Percentiles rank a stretch among this genome's conserved stretches.
phyloP scores from a whole-genome alignment of 2,797 vertebrate genomes.

The Zalophus californianus region DNA sequence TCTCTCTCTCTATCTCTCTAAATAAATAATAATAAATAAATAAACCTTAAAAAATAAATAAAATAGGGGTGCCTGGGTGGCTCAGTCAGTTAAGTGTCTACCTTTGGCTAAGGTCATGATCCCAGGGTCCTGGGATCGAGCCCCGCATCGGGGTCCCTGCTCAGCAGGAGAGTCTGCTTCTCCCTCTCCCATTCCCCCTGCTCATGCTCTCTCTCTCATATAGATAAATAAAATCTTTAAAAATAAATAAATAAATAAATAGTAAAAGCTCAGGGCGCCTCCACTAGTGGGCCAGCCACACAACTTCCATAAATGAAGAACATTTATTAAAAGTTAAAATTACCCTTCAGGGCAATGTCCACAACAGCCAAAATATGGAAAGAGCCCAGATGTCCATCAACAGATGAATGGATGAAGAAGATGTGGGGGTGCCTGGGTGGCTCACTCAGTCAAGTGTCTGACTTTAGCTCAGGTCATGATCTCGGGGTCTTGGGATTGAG shows the following conservation, averaged over 20 bases:
- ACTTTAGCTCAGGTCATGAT: too few species aligned
- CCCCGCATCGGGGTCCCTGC: background rate
- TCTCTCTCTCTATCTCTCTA: background rate
- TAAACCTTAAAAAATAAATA: background rate
- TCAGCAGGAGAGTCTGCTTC: background rate
- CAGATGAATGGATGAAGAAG: background rate
- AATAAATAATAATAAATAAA: background rate
- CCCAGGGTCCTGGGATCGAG: background rate
- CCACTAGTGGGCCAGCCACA: background rate
- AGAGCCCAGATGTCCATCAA: background rate
- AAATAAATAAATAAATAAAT: background rate
- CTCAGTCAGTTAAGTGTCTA: background rate
- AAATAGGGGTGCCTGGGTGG: background rate
- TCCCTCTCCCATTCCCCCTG: too few species aligned
- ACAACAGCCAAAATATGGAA: background rate
- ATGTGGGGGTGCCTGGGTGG: too few species aligned
- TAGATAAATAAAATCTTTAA: background rate
- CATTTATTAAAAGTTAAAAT: conserved; percentile 72
- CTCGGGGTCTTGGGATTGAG: too few species aligned
- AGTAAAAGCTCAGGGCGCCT: background rate
- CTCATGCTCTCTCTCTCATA: too few species aligned
- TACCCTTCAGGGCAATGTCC: background rate
- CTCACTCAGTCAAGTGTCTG: too few species aligned
- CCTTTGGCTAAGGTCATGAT: background rate
- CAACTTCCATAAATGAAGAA: conserved; percentile 61